Evolutionary conservation across 2,113 vertebrate species (phyloP).

Genomic region (Mesitornis unicolor): DNA sequence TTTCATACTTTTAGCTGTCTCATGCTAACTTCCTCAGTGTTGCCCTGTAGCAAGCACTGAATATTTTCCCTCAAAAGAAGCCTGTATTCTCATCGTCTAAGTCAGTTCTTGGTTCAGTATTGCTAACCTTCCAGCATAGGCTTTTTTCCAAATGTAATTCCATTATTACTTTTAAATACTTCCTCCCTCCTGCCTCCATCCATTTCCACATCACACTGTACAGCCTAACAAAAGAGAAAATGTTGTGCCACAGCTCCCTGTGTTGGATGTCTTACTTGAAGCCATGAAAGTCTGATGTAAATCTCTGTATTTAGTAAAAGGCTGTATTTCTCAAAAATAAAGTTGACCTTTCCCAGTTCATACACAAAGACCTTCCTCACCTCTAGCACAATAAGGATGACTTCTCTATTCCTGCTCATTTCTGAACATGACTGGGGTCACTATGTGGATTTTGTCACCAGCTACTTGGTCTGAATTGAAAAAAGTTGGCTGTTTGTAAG

Average conservation of each 20-base stretch:
- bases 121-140: neutral
- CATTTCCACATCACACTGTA: neutral
- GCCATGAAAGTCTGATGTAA: neutral
- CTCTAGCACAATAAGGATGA: neutral
- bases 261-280: neutral
- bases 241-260: neutral
- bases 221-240: neutral
- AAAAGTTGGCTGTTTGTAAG: neutral
- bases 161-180: neutral
- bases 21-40: neutral
- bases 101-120: neutral
- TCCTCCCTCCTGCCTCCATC: neutral
- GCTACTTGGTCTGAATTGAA: neutral
- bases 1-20: neutral
- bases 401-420: neutral
- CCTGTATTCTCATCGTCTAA: neutral
- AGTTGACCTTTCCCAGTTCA: neutral
- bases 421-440: neutral
- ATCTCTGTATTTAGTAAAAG: neutral
- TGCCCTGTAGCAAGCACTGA: neutral
- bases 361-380: neutral
- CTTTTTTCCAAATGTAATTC: neutral
- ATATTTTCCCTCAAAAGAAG: neutral
- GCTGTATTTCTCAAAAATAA: neutral
- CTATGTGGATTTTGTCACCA: neutral